Base-by-base conservation (phyloP, 2,888 invertebrate species). In the Agrochola litura region DNA sequence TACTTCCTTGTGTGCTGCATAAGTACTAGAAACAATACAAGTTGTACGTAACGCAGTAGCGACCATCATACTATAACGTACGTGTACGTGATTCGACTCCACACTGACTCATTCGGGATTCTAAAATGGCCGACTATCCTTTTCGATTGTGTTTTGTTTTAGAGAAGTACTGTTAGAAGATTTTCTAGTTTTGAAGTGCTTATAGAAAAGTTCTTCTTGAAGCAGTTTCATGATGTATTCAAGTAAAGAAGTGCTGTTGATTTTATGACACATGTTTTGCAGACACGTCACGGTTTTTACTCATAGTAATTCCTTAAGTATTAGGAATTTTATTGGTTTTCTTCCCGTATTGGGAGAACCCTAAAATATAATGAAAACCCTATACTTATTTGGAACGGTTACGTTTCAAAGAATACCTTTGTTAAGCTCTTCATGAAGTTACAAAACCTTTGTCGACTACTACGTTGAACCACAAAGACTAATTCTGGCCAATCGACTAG, bases 91-190 rank as follows among this genome's bases (percentile, higher is more conserved):
- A 92, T 92, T 88, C 85, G 94, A 94, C 93, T 94, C 90, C 88
- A 91, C 92, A 95, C 91, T 93, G 93, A 94, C 91, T 95, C 94
- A 95, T 95, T 79, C 92, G 86, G 89, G 91, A 95, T 92, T 94
- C 89, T 89, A 95, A 95, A 89, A 95, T 94, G 95, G 95, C 93
- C 89, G 82, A 77, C 70, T 81, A 77, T 76, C 83, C 73, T 78
- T 84, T 81, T 70, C 68, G 25, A 86, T 80, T 83, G 80, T 83
- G 81, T 88, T 82, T 80, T 46, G 83, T 71, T 79, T 88, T 74
- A 73, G 68, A 66, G 30, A 65, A 67, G 60, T 80, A 87, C 84
- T 87, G 87, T 87, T 84, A 85, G 4, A 22, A 63, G 4, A 56
- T 14, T 30, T 30, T 30, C 30, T n/a, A 19, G 10, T 83, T 77